These are phyloP conservation scores for Priocnemis perturbator DNA, from an alignment of 2,888 invertebrate species.

Conservation along the genomic window DNA sequence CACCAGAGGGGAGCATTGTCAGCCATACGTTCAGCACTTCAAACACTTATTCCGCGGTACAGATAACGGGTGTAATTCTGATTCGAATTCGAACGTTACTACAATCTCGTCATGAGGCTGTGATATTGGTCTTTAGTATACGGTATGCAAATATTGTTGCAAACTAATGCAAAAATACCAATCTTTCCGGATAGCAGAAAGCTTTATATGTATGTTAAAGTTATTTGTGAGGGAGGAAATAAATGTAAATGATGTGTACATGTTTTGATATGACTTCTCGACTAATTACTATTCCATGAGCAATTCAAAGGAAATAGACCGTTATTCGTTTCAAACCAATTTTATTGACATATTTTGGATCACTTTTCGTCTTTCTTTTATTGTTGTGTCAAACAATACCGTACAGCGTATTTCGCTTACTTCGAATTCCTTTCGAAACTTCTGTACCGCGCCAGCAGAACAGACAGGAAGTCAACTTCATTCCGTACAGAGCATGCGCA, in stretches of 20 bases:
- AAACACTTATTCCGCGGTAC: constrained; percentile 64
- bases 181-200: background rate
- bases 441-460: too few relatives aligned
- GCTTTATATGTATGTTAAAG: constrained; percentile 9
- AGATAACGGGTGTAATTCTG: constrained; percentile 66
- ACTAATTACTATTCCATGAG: background rate
- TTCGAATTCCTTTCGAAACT: background rate
- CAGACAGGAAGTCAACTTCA: too few relatives aligned
- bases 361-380: constrained; percentile 64
- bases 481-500: too few relatives aligned
- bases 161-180: too few relatives aligned
- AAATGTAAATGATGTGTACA: constrained; percentile 1
- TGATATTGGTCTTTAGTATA: background rate
- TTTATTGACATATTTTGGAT: constrained; percentile 62
- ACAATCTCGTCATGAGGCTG: constrained; percentile 54
- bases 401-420: constrained; percentile 38
- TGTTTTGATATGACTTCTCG: too few relatives aligned
- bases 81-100: constrained; percentile 68
- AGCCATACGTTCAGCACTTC: constrained; percentile 70
- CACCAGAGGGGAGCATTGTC: constrained; percentile 70
- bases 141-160: background rate
- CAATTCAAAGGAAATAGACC: constrained; percentile 5
- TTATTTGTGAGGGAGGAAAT: background rate
- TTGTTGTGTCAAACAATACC: constrained; percentile 59
- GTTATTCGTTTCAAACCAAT: constrained; percentile 58